A percentile compares a stretch with the other conserved stretches of the same genome.
phyloP scores from a whole-genome alignment of 2,797 vertebrate species.

The Sternarchorhynchus goeldii region DNA sequence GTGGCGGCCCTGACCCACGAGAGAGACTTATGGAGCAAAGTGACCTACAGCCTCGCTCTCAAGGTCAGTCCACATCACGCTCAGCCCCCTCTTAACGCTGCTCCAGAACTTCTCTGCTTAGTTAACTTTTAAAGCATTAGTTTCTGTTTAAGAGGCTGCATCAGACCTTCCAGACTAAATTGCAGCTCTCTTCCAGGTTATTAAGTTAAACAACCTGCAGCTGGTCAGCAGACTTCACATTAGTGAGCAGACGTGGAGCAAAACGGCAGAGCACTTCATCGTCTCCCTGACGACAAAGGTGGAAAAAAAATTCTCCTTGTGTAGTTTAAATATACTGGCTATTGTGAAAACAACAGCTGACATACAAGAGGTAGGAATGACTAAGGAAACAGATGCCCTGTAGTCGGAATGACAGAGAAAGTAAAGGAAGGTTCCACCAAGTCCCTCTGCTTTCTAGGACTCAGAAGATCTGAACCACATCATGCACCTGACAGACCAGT shows the following conservation, averaged over 20 bases:
- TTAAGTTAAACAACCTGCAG: slow-evolving; percentile 79
- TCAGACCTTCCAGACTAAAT: not conserved
- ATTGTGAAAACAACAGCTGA: not conserved
- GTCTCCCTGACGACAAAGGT: slow-evolving; percentile 78
- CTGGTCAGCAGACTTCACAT: slow-evolving; percentile 75
- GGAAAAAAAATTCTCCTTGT: slow-evolving; percentile 22
- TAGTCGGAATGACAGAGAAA: not conserved
- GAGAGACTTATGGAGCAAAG: slow-evolving; percentile 80
- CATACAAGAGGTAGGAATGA: no score
- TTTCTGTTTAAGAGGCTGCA: not conserved
- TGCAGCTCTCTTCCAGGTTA: slow-evolving; percentile 71
- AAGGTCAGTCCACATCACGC: slow-evolving; percentile 71
- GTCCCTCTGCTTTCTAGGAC: slow-evolving; percentile 70
- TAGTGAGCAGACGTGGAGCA: slow-evolving; percentile 79
- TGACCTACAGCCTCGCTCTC: slow-evolving; percentile 77
- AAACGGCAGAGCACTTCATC: slow-evolving; percentile 75
- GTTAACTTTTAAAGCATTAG: not conserved
- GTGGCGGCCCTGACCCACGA: slow-evolving; percentile 77
- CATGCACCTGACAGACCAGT: slow-evolving; percentile 68
- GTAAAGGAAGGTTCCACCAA: not conserved
- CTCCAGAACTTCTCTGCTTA: not conserved
- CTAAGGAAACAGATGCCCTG: not conserved
- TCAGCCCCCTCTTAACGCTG: not conserved
- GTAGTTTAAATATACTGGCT: not conserved
- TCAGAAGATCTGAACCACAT: slow-evolving; percentile 73